Conservation (phyloP, 2,797 vertebrate genomes). For the Cyprinella venusta region DNA sequence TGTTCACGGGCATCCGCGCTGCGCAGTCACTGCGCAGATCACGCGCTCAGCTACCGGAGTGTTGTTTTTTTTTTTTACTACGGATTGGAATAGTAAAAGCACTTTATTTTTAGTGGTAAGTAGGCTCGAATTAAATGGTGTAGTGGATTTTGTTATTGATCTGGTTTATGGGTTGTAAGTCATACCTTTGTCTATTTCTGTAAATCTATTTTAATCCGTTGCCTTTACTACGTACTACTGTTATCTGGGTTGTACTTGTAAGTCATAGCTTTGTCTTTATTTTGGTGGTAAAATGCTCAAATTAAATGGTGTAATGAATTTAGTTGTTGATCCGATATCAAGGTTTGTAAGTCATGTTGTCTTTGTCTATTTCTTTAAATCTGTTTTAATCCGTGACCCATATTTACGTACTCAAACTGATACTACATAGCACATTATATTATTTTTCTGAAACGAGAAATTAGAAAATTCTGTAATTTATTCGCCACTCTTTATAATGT, state of each 20-base stretch:
- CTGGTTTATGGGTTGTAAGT: not conserved
- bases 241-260: too few relatives aligned
- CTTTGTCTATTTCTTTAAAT: not conserved
- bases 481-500: not conserved
- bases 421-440: not conserved
- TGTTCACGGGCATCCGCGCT: conserved; percentile 29
- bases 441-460: too few relatives aligned
- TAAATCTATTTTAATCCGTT: not conserved
- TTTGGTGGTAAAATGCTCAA: not conserved
- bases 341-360: not conserved
- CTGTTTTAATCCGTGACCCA: not conserved
- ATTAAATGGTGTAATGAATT: not conserved
- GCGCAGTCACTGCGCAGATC: conserved; percentile 6
- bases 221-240: too few relatives aligned
- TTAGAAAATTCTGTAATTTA: not conserved
- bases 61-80: not conserved
- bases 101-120: conserved; percentile 22
- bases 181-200: not conserved
- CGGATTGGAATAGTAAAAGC: not conserved
- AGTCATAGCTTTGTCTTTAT: too few relatives aligned
- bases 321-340: not conserved
- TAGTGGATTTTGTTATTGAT: not conserved
- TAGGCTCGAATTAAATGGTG: not conserved
- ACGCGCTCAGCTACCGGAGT: not conserved
- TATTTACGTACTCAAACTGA: not conserved